Conservation (phyloP, 2,888 invertebrate genomes). For the Luperina nickerlii region DNA sequence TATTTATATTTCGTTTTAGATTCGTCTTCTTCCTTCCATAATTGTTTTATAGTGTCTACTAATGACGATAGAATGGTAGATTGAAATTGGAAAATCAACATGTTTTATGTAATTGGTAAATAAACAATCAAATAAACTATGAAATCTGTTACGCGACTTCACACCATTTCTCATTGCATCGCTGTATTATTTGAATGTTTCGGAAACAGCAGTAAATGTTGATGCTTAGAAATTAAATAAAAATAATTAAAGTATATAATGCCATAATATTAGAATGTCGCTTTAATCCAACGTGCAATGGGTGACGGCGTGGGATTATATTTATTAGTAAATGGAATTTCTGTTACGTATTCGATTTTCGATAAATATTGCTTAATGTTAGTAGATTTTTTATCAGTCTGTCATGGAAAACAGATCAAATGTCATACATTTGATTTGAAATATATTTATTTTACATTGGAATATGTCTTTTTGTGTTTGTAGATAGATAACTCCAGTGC, state of each 20-base stretch:
- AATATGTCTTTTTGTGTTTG: constrained; percentile 89
- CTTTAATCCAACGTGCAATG: constrained; percentile 78
- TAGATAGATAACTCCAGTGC: constrained; percentile 88
- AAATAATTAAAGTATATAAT: constrained; percentile 58
- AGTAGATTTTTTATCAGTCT: constrained; percentile 90
- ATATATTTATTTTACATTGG: constrained; percentile 90
- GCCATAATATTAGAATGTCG: constrained; percentile 64
- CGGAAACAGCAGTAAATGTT: constrained; percentile 53
- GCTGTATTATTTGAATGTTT: constrained; percentile 64
- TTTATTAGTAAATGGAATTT: constrained; percentile 86
- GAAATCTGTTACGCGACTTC: constrained; percentile 81
- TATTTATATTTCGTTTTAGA: constrained; percentile 89
- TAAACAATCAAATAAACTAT: constrained; percentile 86
- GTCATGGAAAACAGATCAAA: constrained; percentile 88
- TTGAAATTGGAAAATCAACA: constrained; percentile 84
- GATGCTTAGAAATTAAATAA: constrained; percentile 49
- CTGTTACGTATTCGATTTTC: constrained; percentile 89
- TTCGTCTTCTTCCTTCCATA: constrained; percentile 86
- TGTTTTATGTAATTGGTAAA: constrained; percentile 84
- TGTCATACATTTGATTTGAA: constrained; percentile 91
- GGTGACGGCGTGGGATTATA: constrained; percentile 77
- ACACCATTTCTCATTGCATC: constrained; percentile 81
- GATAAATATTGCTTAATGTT: constrained; percentile 89
- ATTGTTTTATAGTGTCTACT: constrained; percentile 88
- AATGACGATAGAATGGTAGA: constrained; percentile 83